Evolutionary conservation across 1,140 invertebrate genomes (phyloP).

Genomic region (Drosophila biarmipes): DNA sequence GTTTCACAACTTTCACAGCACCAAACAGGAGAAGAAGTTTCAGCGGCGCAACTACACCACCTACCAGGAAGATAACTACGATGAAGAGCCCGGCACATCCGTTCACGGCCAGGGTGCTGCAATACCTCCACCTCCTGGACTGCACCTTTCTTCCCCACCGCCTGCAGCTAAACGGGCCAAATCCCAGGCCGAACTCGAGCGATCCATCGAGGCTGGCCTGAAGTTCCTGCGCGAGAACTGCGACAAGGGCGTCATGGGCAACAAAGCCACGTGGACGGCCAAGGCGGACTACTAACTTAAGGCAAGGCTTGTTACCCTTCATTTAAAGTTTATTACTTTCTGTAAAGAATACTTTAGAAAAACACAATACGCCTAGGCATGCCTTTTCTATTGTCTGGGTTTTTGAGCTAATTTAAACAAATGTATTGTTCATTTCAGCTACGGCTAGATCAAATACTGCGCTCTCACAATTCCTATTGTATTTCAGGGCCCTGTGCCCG

Average conservation of each 20-base stretch:
- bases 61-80: conserved; percentile 21
- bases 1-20: conserved; percentile 64
- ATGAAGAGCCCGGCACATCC: conserved; percentile 45
- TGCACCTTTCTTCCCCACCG: conserved; percentile 86
- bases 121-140: conserved; percentile 88
- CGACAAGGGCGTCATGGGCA: conserved; percentile 85
- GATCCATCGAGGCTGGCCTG: conserved; percentile 89
- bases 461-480: conserved; percentile 11
- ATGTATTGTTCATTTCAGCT: conserved; percentile 31
- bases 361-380: conserved; percentile 38
- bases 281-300: conserved; percentile 78
- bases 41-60: conserved; percentile 63
- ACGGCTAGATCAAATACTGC: conserved; percentile 9
- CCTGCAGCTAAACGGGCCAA: conserved; percentile 48
- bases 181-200: conserved; percentile 85
- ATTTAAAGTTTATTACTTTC: conserved; percentile 53
- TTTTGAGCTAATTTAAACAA: conserved; percentile 31
- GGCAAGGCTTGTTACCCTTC: neutral
- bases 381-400: conserved; percentile 40
- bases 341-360: conserved; percentile 60
- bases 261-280: conserved; percentile 76
- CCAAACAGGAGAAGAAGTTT: conserved; percentile 57
- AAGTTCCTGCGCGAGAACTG: conserved; percentile 88
- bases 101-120: conserved; percentile 81
- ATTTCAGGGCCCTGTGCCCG: conserved; percentile 1